These are phyloP conservation scores for Gadus chalcogrammus DNA, from an alignment of 2,113 vertebrate species.

Conservation along the genomic window DNA sequence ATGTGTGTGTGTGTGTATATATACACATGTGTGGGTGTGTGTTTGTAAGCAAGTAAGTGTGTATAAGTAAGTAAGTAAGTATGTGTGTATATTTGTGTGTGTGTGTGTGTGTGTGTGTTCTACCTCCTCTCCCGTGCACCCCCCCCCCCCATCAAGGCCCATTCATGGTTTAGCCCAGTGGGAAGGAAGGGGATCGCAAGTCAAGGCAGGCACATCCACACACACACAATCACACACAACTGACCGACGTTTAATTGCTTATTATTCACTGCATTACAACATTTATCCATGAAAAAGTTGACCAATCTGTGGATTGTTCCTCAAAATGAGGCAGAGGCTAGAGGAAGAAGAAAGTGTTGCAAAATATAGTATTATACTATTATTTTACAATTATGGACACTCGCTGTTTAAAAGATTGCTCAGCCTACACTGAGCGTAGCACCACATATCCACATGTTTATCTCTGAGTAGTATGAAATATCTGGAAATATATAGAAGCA, in stretches of 20 bases:
- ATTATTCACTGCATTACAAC: conserved; percentile 60
- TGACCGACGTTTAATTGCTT: conserved; percentile 56
- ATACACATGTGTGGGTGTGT: too few relatives aligned
- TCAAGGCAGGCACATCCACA: too few relatives aligned
- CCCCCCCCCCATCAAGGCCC: too few relatives aligned
- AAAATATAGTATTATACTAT: conserved; percentile 75
- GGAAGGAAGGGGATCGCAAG: too few relatives aligned
- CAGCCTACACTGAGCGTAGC: conserved; percentile 82
- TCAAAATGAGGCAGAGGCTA: conserved; percentile 74
- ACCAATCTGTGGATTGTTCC: conserved; percentile 69
- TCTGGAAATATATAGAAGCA: conserved; percentile 84
- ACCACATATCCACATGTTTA: conserved; percentile 92
- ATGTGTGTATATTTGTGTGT: too few relatives aligned
- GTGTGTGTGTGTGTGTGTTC: too few relatives aligned
- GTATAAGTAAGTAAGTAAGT: too few relatives aligned
- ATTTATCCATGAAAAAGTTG: conserved; percentile 57
- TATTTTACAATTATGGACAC: conserved; percentile 86
- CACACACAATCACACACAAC: conserved; percentile 20
- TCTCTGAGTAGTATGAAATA: conserved; percentile 77
- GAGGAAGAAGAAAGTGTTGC: conserved; percentile 62
- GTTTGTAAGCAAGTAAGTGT: too few relatives aligned
- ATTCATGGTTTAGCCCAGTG: too few relatives aligned
- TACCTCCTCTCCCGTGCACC: too few relatives aligned
- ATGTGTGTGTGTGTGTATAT: too few relatives aligned
- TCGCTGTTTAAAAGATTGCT: conserved; percentile 73